Base-by-base conservation (phyloP, 1,140 invertebrate species). In the Drosophila santomea region DNA sequence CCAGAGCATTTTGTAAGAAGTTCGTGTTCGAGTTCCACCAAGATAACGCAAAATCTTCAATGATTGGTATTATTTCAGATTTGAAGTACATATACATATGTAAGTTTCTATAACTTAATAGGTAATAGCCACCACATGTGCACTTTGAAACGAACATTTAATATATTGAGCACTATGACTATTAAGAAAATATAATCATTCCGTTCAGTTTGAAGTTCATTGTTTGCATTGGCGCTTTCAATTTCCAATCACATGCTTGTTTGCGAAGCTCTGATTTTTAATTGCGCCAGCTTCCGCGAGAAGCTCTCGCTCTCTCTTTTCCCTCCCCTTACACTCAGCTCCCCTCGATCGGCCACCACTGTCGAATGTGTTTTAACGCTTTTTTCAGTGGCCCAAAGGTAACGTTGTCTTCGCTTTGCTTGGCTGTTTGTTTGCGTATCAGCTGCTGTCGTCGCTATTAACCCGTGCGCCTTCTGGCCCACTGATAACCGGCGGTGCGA, bases 211-310 rank as follows among this genome's bases (percentile, higher is more conserved):
- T 28, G 2, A 48, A 28, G 45, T 25, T 6, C 12, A 48, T 10
- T 28, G 11, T 23, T 66, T 63, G 25, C 11, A 8, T 38, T 64
- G 3, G 7, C 32, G 20, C 63, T 44, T 10, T 14, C 25, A 32
- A 5, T 36, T 25, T 48, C 8, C 39, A 41, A 71, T 79, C 80
- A 79, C 80, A 78, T 79, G 80, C 55, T 56, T 25, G 25, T n/a
- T 14, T 43, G 3, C 38, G 63, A 63, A 69, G 68, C 68, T 73
- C 38, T 36, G 39, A 2, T 45, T 73, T 72, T 72, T 71, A 58
- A 58, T 71, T 41, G 35, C 23, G 61, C n/a, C 78, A 82, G 68
- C 74, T 57, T 83, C 61, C 73, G 44, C 47, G 58, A 14, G n/a
- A 66, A 61, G 72, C 64, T 76, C 44, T 25, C 67, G 47, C 23